Base-by-base conservation (phyloP, 2,797 vertebrate species). In the Rhinatrema bivittatum region DNA sequence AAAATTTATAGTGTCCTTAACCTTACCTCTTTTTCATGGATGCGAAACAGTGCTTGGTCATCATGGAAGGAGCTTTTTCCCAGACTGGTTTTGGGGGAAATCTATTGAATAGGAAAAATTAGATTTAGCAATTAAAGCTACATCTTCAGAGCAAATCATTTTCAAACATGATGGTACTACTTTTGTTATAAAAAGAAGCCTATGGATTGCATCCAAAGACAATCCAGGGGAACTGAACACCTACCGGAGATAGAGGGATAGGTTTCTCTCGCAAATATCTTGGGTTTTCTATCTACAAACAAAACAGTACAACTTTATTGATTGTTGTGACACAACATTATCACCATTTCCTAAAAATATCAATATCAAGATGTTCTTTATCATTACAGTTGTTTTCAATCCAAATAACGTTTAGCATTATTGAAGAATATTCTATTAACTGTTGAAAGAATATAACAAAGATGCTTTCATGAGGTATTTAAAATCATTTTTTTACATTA, bases 221-320 rank as follows among this genome's bases (percentile, higher is more conserved):
- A 29, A 42, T 10, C 48, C 49, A 56, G 37, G 57, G 58, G 55
- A 72, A 72, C 50, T 32, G 8, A 65, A 76, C 38, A 89, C 90
- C 62, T 81, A 97, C 91, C 77, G 91, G 70, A 50, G 92, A 86
- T 36, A 87, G 32, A 8, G 86, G 78, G 25, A 88, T 10, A 2
- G 82, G 84, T 28, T 86, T 92, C 67, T 91, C 87, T 54, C 87
- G 78, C 70, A 96, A 72, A 41, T 97, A 97, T 63, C 91, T 86
- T 54, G 91, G 91, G 56, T 92, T 94, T 79, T 95, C 90, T 59
- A 94, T 78, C 93, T 97, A 79, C 50, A 82, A 70, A 43, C 53
- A 68, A 45, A 57, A 51, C 62, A 64, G 55, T 49, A 68, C 66
- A 27, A 60, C 39, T 42, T 57, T 39, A 50, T 47, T 4, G 37